These are phyloP conservation scores for Pristionchus mayeri DNA, from an alignment of 2,888 invertebrate species.

Conservation along the genomic window DNA sequence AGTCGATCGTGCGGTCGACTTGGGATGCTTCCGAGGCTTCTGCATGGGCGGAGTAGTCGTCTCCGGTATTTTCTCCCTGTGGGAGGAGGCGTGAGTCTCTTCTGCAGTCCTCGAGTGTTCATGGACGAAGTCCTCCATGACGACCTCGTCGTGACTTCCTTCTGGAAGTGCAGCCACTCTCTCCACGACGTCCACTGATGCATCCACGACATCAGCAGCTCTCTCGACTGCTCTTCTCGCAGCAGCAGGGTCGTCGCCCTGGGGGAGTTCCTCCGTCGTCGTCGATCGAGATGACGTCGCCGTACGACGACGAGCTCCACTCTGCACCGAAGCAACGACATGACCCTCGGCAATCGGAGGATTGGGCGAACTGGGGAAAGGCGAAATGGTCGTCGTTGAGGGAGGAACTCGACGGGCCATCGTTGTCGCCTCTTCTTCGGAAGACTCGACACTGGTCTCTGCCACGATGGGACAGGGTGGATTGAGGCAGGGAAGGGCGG, in stretches of 20 bases:
- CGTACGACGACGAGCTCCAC: neutral
- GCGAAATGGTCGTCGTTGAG: neutral
- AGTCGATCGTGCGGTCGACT: conserved; percentile 17
- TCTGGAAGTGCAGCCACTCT: neutral
- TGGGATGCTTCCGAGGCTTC: neutral
- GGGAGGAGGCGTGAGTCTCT: neutral
- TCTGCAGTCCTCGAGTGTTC: conserved; percentile 26
- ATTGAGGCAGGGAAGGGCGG: conserved; percentile 56
- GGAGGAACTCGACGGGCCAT: neutral
- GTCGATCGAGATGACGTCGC: neutral
- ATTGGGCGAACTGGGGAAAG: conserved; percentile 14
- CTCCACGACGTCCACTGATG: too few relatives aligned
- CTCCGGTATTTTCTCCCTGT: neutral
- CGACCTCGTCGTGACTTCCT: neutral
- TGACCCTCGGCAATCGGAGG: conserved; percentile 42
- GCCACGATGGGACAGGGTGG: conserved; percentile 52
- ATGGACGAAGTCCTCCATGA: neutral
- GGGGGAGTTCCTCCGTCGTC: neutral
- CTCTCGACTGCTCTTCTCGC: neutral
- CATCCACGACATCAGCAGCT: neutral
- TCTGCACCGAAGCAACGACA: conserved; percentile 49
- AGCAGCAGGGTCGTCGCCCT: conserved; percentile 4
- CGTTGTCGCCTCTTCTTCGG: neutral
- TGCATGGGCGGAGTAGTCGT: neutral
- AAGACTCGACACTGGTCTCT: conserved; percentile 30